Conservation (phyloP, 92 coral and sea anemone species). For the Porites rus region DNA sequence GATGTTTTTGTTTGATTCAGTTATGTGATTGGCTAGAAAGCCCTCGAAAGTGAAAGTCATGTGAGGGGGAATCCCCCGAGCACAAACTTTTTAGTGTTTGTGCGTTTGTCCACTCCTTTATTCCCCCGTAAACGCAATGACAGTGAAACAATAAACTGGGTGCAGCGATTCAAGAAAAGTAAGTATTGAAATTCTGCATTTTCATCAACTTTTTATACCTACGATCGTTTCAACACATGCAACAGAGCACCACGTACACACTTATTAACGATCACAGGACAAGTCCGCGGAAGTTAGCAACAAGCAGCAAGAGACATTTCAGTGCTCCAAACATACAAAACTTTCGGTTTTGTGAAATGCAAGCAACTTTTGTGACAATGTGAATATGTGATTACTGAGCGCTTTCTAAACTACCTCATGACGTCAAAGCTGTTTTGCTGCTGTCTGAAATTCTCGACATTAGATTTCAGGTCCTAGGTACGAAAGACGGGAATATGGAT, state of each 20-base stretch:
- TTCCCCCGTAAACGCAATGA: neutral
- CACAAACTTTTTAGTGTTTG: neutral
- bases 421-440: neutral
- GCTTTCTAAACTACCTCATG: neutral
- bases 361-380: neutral
- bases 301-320: neutral
- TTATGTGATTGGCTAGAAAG: neutral
- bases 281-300: too few relatives aligned
- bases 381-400: neutral
- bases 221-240: neutral
- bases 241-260: neutral
- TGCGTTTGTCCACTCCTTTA: neutral
- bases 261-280: too few relatives aligned
- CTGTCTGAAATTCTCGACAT: neutral
- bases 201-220: neutral
- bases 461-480: neutral
- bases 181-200: neutral
- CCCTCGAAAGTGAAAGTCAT: neutral
- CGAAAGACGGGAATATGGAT: neutral
- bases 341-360: neutral
- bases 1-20: neutral
- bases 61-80: conserved; percentile 35
- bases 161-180: neutral
- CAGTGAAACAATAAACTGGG: neutral
- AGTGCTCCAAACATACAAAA: neutral